These are phyloP conservation scores for Heterocephalus glaber DNA, from an alignment of 2,113 vertebrate genomes.

Conservation along the genomic window DNA sequence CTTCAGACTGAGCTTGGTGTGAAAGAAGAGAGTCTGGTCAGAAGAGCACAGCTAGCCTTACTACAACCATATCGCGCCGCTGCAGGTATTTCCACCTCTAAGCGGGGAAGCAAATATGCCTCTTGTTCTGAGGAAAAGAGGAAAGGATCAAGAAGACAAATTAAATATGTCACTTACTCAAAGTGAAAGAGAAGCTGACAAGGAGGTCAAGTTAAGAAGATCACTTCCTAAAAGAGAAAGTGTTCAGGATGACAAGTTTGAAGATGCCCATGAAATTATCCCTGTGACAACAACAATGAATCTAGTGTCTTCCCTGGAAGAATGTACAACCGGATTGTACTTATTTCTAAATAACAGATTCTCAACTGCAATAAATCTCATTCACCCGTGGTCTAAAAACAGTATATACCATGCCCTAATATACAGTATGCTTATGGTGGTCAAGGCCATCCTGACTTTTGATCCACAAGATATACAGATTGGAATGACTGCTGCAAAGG, in stretches of 20 bases:
- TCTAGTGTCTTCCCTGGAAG: constrained; percentile 72
- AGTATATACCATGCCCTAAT: constrained; percentile 72
- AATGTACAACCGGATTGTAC: constrained; percentile 78
- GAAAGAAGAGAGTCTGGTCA: constrained; percentile 5
- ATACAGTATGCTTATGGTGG: constrained; percentile 72
- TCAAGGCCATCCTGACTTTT: constrained; percentile 74
- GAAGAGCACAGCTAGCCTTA: background rate
- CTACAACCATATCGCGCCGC: background rate
- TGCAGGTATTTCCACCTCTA: background rate
- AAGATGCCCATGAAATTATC: constrained; percentile 74
- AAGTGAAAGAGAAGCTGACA: background rate
- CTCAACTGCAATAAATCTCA: constrained; percentile 71
- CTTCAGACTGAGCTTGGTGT: background rate
- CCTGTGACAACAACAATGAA: constrained; percentile 69
- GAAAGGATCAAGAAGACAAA: background rate
- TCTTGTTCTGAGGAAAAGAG: background rate
- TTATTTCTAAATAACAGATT: constrained; percentile 81
- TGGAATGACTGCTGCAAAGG: constrained; percentile 46
- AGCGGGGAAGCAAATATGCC: constrained; percentile 51
- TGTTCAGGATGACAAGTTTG: constrained; percentile 68
- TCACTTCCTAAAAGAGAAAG: background rate
- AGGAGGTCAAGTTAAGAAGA: background rate
- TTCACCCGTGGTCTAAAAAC: constrained; percentile 74
- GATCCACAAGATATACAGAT: constrained; percentile 65
- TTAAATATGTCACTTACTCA: background rate